Base-by-base conservation (phyloP, 2,113 vertebrate genomes). In the Catagonus wagneri region DNA sequence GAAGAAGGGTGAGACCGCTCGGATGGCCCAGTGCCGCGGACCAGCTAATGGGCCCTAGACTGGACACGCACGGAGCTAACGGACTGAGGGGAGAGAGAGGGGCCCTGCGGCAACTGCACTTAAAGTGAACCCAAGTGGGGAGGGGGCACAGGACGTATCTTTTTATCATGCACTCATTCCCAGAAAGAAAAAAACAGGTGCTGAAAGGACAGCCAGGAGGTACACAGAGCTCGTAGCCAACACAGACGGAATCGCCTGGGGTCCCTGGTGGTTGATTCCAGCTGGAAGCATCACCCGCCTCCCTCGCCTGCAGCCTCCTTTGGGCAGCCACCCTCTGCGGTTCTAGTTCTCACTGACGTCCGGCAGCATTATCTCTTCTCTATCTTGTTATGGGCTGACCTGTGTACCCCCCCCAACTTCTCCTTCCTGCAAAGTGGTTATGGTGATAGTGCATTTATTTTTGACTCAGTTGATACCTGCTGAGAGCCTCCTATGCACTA, bases 11-110 rank as follows among this genome's bases (percentile, higher is more conserved):
- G 0, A 92, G 83, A 17, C 0, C 1, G 25, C 2, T 1, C 0
- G 11, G 63, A n/a, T 23, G 72, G 89, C 76, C 0, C 0, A 56
- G 83, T 0, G 0, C 1, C 20, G 60, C 32, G 9, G 61, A 58
- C 61, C 61, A 29, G 60, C 0, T 1, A 27, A 75, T 0, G 0
- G 5, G n/a, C 0, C 0, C n/a, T 19, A 2, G 36, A 12, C 9
- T 16, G 50, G 23, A 19, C 0, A 2, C 6, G 0, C 0, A 2
- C 6, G 0, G 1, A 1, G 17, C 94, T 95, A 20, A 71, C 25
- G 61, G 76, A 10, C 89, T 23, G 34, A 4, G 44, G 44, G 44
- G 44, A 44, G 44, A 44, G n/a, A 44, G 44, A 44, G 44, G 44
- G 44, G 44, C 44, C 44, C 44, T 44, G 8, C 8, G 44, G 44